phyloP scores from a whole-genome alignment of 2,113 vertebrate species.

The Rhinolophus ferrumequinum region DNA sequence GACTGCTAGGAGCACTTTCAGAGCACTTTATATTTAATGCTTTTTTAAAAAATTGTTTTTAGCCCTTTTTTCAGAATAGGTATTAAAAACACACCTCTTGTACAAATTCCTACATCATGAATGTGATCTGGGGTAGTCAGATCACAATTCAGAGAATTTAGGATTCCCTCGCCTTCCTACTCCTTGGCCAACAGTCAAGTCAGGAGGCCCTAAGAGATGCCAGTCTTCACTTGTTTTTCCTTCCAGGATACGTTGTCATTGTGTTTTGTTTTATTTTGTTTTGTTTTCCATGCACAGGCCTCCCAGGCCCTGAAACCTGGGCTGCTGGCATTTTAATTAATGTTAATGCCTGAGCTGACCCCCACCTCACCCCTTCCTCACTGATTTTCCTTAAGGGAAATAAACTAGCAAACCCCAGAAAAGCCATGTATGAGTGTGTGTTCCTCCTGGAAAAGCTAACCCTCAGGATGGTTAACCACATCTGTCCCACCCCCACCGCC shows the following conservation, averaged over 20 bases:
- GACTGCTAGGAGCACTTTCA: background rate
- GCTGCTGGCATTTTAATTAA: slow-evolving; percentile 61
- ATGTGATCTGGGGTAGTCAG: background rate
- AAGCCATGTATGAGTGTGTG: background rate
- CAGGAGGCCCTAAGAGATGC: background rate
- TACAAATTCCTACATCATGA: background rate
- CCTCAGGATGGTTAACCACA: background rate
- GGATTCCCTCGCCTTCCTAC: background rate
- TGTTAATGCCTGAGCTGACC: background rate
- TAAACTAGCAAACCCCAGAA: slow-evolving; percentile 19
- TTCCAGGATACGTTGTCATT: background rate
- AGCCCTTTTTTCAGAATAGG: background rate
- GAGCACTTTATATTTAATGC: background rate
- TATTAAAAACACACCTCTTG: background rate
- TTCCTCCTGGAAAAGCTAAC: background rate
- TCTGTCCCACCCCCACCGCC: background rate
- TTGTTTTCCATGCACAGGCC: background rate
- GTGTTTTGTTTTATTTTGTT: background rate
- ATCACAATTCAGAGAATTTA: background rate
- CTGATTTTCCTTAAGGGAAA: slow-evolving; percentile 6
- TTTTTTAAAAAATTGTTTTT: background rate
- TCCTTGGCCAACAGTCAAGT: background rate
- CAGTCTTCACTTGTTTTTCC: background rate
- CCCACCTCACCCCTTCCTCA: background rate
- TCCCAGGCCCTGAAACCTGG: background rate